Base-by-base conservation (phyloP, 2,797 vertebrate genomes). In the Enteromius thamalakanensis region DNA sequence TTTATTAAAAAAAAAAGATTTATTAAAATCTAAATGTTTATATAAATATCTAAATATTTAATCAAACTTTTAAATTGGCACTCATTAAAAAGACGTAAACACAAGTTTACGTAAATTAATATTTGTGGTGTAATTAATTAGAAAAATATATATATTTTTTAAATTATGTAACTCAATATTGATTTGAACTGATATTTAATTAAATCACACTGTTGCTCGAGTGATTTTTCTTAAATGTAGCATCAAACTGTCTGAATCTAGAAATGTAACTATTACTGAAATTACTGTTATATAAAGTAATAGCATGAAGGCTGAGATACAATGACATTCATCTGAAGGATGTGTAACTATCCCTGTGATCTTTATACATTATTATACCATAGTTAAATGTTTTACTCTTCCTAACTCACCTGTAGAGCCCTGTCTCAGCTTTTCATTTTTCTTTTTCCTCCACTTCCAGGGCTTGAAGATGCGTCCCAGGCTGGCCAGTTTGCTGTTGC, bases 401-500 rank as follows among this genome's bases (percentile, higher is more conserved):
- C 64, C 15, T 15, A 60, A 53, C 91, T 94, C 89, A 99, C 97
- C 93, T 60, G 95, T 92, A 0, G 96, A 92, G 0, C 96, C 95
- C 90, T 96, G 96, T 91, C 97, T 98, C 84, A 98, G 90, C 71
- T 99, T 99, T 88, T 99, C 98, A 0, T 94, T 97, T 93, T 99
- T 99, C 96, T 98, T 99, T 97, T 99, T 99, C 92, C 98, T 91
- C 98, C 98, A 99, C 78, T 99, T 99, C 98, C 98, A 99, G 0
- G 98, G 97, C 86, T 98, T 99, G 92, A 99, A 99, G 94, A 99
- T 98, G 87, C 97, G 95, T 55, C 98, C 97, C 90, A 99, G 92
- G 9, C 95, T 97, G 64, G 97, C 97, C 91, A 99, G 95, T 87
- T 97, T 99, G 94, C 98, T 98, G 94, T 95, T 98, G 88, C 96